These are phyloP conservation scores for Aldabrachelys gigantea DNA, from an alignment of 2,113 vertebrate species.

Conservation along the genomic window DNA sequence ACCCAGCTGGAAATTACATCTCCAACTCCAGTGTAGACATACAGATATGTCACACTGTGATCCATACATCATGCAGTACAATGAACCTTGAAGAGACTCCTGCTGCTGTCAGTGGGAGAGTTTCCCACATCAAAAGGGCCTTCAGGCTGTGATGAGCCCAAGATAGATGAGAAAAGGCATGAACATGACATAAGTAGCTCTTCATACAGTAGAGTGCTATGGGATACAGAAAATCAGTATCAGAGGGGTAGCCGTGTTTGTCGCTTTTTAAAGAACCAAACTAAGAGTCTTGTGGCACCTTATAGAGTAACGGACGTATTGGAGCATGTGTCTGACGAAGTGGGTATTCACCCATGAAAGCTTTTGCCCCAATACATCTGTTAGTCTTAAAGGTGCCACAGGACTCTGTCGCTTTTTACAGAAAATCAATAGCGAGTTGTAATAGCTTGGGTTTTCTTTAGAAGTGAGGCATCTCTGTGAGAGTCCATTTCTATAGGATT, in stretches of 20 bases:
- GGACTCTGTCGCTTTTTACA: neutral
- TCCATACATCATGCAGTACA: neutral
- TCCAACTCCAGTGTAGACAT: neutral
- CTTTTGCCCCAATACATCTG: too few species aligned
- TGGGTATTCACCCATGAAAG: too few species aligned
- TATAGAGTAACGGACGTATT: too few species aligned
- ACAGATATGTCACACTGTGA: neutral
- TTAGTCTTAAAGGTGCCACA: too few species aligned
- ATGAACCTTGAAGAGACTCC: neutral
- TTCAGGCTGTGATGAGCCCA: neutral
- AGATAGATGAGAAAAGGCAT: conserved; percentile 11
- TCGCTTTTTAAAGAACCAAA: too few species aligned
- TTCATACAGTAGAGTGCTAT: neutral
- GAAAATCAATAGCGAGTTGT: conserved; percentile 7
- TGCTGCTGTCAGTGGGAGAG: neutral
- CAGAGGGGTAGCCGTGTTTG: too few species aligned
- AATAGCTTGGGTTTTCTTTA: neutral
- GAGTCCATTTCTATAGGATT: neutral
- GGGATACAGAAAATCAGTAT: conserved; percentile 19
- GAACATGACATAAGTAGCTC: neutral
- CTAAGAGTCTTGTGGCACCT: too few species aligned
- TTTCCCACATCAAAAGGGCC: neutral
- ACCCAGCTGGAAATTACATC: neutral
- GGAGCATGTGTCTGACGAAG: too few species aligned
- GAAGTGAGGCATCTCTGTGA: neutral